Base-by-base conservation (phyloP, 2,888 invertebrate species). In the Ernsta delagoae region DNA sequence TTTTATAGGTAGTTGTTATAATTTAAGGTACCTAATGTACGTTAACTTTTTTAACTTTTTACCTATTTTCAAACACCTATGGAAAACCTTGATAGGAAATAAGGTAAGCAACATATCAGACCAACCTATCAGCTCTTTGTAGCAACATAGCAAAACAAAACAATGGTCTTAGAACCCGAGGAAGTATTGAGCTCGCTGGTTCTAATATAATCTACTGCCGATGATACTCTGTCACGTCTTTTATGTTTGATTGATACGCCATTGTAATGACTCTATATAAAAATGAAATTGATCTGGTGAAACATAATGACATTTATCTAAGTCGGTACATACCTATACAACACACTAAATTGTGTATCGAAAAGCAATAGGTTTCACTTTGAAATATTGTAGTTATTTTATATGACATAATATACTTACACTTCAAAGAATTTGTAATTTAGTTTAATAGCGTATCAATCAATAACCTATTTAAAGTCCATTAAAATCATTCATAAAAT, bases 361-460 rank as follows among this genome's bases (percentile, higher is more conserved):
- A 41, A 54, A n/a, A 53, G 63, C 16, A 8, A 54, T 41, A 41
- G 54, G 54, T 54, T 63, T 63, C 63, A 41, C 63, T 54, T 63
- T 41, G n/a, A 11, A 59, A 36, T n/a, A n/a, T n/a, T n/a, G n/a
- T 9, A 41, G 59, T 31, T 41, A 24, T 57, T 36, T 36, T 45
- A 16, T 36, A 45, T 60, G 43, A 60, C 60, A n/a, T n/a, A n/a
- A n/a, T n/a, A n/a, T n/a, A n/a, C 36, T 43, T 36, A 11, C 24
- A 7, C 9, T 54, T 31, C 12, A 5, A 6, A 12, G 11, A 4
- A 9, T 50, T 50, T 2, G 12, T 7, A 5, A 16, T 6, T 41
- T 41, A 50, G 50, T 3, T 16, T 16, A 12, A n/a, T n/a, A n/a
- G n/a, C n/a, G n/a, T n/a, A n/a, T n/a, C n/a, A n/a, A n/a, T n/a